Evolutionary conservation across 2,888 invertebrate genomes (phyloP).

Genomic region (Thumatha senex): DNA sequence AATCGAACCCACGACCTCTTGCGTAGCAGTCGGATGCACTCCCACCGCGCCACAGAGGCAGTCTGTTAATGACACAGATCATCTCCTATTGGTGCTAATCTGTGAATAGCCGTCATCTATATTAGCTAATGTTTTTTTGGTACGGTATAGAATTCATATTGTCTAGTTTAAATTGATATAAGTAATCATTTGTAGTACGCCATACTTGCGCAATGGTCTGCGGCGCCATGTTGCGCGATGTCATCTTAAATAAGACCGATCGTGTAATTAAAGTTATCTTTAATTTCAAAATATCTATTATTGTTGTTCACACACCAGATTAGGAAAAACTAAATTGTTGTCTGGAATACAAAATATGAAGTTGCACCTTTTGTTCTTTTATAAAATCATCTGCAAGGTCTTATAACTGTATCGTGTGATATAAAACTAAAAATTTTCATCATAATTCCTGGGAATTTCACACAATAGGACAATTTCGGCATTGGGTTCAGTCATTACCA

Average conservation of each 20-base stretch:
- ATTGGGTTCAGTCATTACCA: slow-evolving; percentile 40
- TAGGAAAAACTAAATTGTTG: slow-evolving; percentile 14
- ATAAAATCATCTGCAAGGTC: slow-evolving; percentile 28
- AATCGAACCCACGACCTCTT: no score
- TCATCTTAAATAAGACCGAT: slow-evolving; percentile 15
- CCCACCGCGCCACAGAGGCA: no score
- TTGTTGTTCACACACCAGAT: slow-evolving; percentile 6
- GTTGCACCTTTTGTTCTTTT: slow-evolving; percentile 28
- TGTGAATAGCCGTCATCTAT: no score
- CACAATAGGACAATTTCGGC: slow-evolving; percentile 40
- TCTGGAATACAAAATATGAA: slow-evolving; percentile 17
- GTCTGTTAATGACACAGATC: no score
- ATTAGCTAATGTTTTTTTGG: no score
- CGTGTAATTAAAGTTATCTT: slow-evolving; percentile 13
- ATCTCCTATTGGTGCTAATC: no score
- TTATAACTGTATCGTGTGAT: slow-evolving; percentile 31
- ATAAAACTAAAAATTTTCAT: slow-evolving; percentile 37
- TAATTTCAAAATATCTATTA: slow-evolving; percentile 16
- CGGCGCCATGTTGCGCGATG: slow-evolving; percentile 22
- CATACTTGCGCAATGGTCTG: slow-evolving; percentile 16
- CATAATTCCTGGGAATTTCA: slow-evolving; percentile 37
- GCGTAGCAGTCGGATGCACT: no score
- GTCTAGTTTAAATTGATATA: no score
- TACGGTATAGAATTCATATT: no score
- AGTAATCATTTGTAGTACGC: no score